phyloP scores from a whole-genome alignment of 2,888 invertebrate species.

The Timema podura region DNA sequence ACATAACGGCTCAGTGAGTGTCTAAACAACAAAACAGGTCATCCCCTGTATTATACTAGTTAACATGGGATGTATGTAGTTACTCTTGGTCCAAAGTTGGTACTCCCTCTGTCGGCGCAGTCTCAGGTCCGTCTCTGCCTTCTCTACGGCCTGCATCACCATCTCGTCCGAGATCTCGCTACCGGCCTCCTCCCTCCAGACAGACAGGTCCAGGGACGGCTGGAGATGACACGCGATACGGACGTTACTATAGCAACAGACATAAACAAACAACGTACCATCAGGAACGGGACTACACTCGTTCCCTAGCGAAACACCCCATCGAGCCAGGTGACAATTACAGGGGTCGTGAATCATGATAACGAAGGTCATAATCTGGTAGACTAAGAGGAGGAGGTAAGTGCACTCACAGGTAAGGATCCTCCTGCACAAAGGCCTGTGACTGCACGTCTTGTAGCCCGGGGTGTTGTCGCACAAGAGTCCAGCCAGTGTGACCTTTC shows the following conservation, averaged over 20 bases:
- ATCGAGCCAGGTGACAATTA: too few species aligned
- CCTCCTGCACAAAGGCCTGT: constrained; percentile 77
- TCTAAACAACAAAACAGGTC: not conserved
- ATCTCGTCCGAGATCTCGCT: constrained; percentile 61
- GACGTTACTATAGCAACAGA: constrained; percentile 25
- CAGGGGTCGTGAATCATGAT: too few species aligned
- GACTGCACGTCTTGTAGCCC: constrained; percentile 72
- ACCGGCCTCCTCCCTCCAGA: constrained; percentile 25
- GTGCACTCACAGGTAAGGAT: constrained; percentile 72
- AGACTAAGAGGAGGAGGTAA: not conserved
- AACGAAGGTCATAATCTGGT: too few species aligned
- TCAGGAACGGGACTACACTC: too few species aligned
- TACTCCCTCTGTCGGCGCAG: constrained; percentile 75
- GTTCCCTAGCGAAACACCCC: too few species aligned
- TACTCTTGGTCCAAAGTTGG: constrained; percentile 71
- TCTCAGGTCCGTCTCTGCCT: constrained; percentile 72
- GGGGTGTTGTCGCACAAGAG: constrained; percentile 74
- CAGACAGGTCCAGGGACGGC: constrained; percentile 27
- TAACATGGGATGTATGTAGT: constrained; percentile 39
- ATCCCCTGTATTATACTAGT: not conserved
- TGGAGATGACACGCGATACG: constrained; percentile 29
- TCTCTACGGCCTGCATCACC: constrained; percentile 68
- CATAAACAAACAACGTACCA: too few species aligned
- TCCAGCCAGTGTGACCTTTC: constrained; percentile 74
- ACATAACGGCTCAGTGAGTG: too few species aligned